Percentiles rank a stretch among this genome's conserved stretches.
Evolutionary conservation across 2,888 invertebrate species (phyloP).

Genomic region (Ophion obscuratus): DNA sequence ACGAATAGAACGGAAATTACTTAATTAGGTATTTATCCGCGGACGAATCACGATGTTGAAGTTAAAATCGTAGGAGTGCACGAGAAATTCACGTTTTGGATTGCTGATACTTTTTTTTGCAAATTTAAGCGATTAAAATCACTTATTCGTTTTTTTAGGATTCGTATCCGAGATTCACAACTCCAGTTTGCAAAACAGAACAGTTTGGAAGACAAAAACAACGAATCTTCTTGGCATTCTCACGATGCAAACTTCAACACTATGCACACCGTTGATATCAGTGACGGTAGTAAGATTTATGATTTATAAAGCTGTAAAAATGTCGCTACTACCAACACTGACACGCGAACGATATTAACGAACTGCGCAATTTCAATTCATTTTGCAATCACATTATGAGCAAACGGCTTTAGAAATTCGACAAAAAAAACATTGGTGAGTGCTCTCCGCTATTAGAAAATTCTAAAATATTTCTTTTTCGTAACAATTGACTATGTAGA

Average conservation of each 20-base stretch:
- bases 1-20: not conserved
- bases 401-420: not conserved
- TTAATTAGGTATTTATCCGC: not conserved
- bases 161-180: not conserved
- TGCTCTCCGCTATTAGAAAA: not conserved
- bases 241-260: not conserved
- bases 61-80: not conserved
- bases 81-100: not conserved
- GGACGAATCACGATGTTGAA: not conserved
- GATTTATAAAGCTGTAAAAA: not conserved
- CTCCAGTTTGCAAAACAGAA: not conserved
- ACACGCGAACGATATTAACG: not conserved
- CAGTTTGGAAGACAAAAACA: not conserved
- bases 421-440: not conserved
- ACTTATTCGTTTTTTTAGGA: not conserved
- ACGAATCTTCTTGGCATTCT: not conserved
- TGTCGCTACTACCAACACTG: not conserved
- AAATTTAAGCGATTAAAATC: not conserved
- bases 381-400: not conserved
- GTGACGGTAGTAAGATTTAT: not conserved
- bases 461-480: not conserved
- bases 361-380: not conserved
- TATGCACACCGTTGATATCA: not conserved
- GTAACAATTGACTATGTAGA: not conserved
- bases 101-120: not conserved